These are phyloP conservation scores for Pammene fasciana DNA, from an alignment of 2,888 invertebrate species.

Conservation along the genomic window DNA sequence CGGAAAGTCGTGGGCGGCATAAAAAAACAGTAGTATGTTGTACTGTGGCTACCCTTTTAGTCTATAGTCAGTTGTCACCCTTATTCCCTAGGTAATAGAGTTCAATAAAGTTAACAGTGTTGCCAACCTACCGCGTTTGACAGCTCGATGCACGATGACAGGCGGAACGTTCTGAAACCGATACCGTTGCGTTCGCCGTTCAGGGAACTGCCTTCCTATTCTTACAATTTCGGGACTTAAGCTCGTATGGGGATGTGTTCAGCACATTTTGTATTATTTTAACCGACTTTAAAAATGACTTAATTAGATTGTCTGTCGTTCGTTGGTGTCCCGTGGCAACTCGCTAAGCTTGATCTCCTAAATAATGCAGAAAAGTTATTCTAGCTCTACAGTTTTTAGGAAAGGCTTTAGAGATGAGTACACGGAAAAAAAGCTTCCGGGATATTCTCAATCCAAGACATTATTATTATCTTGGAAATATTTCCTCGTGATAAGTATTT, in stretches of 20 bases:
- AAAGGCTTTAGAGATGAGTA: no score
- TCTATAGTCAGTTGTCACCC: not conserved
- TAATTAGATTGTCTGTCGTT: no score
- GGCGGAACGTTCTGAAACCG: conserved; percentile 25
- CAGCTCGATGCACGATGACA: conserved; percentile 20
- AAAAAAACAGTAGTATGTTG: conserved; percentile 17
- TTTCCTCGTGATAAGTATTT: no score
- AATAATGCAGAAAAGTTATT: no score
- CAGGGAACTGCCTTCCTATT: conserved; percentile 11
- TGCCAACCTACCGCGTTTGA: conserved; percentile 19
- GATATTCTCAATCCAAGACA: no score
- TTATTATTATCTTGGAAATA: no score
- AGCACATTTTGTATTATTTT: not conserved
- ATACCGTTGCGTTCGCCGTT: conserved; percentile 21
- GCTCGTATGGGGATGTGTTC: no score
- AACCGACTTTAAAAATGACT: no score
- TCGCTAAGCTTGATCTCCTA: no score
- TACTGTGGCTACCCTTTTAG: not conserved
- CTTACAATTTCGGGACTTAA: not conserved
- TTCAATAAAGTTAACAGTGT: not conserved
- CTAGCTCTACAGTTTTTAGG: no score
- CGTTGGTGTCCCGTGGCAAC: no score
- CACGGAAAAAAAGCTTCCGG: no score
- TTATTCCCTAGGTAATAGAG: not conserved
- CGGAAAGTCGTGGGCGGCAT: conserved; percentile 10